These are phyloP conservation scores for Serinus canaria DNA, from an alignment of 2,113 vertebrate species.

Conservation along the genomic window DNA sequence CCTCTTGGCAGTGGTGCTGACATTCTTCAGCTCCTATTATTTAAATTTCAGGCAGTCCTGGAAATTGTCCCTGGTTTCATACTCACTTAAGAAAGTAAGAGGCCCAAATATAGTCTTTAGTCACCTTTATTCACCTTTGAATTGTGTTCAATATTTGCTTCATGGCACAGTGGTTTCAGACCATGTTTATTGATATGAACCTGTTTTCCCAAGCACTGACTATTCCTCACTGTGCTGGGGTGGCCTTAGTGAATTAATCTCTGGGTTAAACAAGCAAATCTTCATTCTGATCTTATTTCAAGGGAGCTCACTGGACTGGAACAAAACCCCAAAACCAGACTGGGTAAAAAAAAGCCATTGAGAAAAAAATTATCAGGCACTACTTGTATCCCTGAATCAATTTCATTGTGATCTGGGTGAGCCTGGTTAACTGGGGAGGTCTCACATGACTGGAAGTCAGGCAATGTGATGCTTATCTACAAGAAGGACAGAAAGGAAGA, in stretches of 20 bases:
- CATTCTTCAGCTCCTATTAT: neutral
- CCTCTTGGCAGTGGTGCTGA: neutral
- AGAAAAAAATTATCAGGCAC: neutral
- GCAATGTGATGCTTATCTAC: neutral
- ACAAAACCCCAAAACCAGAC: neutral
- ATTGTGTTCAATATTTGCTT: neutral
- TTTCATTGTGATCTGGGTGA: neutral
- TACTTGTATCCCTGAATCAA: neutral
- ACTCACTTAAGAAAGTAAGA: constrained; percentile 8
- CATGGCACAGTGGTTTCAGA: neutral
- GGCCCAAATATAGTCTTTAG: neutral
- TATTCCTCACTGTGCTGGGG: neutral
- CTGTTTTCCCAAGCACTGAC: neutral
- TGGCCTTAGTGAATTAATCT: neutral
- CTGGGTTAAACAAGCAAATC: neutral
- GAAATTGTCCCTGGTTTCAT: constrained; percentile 15
- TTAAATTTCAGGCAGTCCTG: constrained; percentile 11
- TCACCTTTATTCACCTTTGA: constrained; percentile 3
- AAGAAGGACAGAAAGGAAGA: neutral
- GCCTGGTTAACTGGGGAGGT: neutral
- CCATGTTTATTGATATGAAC: neutral
- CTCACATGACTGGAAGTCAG: neutral
- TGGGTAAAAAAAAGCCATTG: neutral
- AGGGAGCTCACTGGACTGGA: neutral
- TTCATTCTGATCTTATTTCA: neutral